Conservation (phyloP, 2,888 invertebrate genomes). For the Leptinotarsa peninsularis region DNA sequence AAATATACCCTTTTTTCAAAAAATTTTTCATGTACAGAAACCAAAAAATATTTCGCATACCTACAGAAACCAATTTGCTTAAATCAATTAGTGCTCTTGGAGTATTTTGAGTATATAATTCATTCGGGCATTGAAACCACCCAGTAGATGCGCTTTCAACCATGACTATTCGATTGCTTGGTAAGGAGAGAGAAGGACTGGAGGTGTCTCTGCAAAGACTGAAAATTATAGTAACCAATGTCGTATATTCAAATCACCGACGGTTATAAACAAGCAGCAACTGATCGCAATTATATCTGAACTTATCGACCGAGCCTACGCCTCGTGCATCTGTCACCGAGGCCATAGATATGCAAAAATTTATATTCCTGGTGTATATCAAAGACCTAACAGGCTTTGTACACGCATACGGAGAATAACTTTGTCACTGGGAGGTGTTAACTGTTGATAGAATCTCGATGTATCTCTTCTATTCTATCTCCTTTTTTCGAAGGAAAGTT, state of each 20-base stretch:
- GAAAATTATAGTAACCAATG: constrained; percentile 49
- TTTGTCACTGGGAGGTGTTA: constrained; percentile 29
- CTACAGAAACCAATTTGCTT: no score
- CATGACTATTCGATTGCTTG: not conserved
- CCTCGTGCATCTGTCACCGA: constrained; percentile 29
- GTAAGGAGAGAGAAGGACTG: not conserved
- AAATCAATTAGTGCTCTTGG: no score
- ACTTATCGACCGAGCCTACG: constrained; percentile 42
- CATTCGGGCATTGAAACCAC: not conserved
- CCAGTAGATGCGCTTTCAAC: constrained; percentile 10
- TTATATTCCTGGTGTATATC: constrained; percentile 36
- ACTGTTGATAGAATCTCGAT: constrained; percentile 11
- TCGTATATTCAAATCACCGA: constrained; percentile 56
- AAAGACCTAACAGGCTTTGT: constrained; percentile 31
- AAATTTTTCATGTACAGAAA: no score
- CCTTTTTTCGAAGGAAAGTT: no score
- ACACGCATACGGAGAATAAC: constrained; percentile 34
- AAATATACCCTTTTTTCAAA: no score
- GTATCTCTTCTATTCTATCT: not conserved
- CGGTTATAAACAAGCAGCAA: constrained; percentile 55
- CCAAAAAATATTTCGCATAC: no score
- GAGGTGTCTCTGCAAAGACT: constrained; percentile 28
- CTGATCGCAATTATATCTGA: constrained; percentile 54
- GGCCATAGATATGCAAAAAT: constrained; percentile 34
- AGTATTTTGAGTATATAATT: not conserved